These are phyloP conservation scores for Andrena chrysosceles DNA, from an alignment of 2,888 invertebrate species.

Conservation along the genomic window DNA sequence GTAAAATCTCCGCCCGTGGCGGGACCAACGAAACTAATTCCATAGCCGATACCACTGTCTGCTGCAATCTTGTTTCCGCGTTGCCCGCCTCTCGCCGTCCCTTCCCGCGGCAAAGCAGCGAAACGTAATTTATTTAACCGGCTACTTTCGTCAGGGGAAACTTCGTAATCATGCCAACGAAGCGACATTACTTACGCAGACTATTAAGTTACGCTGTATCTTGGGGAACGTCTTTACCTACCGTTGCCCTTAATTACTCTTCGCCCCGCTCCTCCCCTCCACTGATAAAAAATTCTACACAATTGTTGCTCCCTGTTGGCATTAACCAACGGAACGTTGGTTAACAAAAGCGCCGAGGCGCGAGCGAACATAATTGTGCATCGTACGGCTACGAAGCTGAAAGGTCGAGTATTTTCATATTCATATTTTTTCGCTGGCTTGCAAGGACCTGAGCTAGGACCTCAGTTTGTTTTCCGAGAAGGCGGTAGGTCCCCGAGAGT, in stretches of 20 bases:
- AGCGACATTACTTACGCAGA: slow-evolving; percentile 30
- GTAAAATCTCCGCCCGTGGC: slow-evolving; percentile 60
- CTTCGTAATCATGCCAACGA: slow-evolving; percentile 33
- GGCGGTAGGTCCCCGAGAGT: neutral
- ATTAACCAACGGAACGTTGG: neutral
- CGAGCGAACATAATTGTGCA: neutral
- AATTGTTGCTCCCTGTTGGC: neutral
- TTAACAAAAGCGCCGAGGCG: neutral
- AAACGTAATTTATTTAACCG: slow-evolving; percentile 67
- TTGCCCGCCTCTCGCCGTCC: slow-evolving; percentile 23
- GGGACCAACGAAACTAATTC: slow-evolving; percentile 64
- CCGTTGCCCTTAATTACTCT: slow-evolving; percentile 29
- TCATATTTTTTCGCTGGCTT: neutral
- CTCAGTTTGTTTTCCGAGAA: neutral
- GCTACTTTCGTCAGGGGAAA: slow-evolving; percentile 33
- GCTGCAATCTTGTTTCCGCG: slow-evolving; percentile 52
- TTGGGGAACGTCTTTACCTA: slow-evolving; percentile 28
- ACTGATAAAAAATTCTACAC: neutral
- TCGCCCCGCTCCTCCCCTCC: neutral
- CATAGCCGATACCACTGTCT: slow-evolving; percentile 47
- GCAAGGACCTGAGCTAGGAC: neutral
- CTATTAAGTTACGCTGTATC: slow-evolving; percentile 15
- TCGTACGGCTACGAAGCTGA: neutral
- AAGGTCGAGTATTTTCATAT: neutral
- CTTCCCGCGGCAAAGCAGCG: slow-evolving; percentile 42